phyloP scores from a whole-genome alignment of 92 coral and sea anemone species.

The Palythoa grandis region DNA sequence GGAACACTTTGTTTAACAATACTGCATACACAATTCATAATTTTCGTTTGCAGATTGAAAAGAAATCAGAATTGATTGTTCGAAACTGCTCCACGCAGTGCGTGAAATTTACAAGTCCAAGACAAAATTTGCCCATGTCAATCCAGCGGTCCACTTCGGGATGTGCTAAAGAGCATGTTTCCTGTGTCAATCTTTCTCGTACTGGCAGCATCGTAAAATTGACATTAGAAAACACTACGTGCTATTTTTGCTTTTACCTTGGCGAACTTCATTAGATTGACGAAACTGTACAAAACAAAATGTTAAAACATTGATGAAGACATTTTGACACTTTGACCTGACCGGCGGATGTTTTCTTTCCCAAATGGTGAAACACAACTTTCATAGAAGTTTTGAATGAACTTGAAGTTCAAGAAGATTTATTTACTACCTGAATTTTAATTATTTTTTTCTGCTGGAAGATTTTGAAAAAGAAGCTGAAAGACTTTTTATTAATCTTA shows the following conservation, averaged over 20 bases:
- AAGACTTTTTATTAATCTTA: background rate
- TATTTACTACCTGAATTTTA: background rate
- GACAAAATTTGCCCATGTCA: too few species aligned
- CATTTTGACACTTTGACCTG: background rate
- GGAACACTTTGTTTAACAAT: too few species aligned
- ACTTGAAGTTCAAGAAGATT: background rate
- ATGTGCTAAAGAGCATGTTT: too few species aligned
- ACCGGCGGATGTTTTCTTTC: background rate
- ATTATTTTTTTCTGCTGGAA: background rate
- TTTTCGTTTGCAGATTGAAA: too few species aligned
- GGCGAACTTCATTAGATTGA: background rate
- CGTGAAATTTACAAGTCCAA: too few species aligned
- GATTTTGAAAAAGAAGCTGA: background rate
- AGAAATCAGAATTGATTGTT: too few species aligned
- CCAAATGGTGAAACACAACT: background rate
- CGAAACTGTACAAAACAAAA: background rate
- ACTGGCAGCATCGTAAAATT: background rate
- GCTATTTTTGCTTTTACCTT: background rate
- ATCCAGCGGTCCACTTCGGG: too few species aligned
- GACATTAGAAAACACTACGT: background rate
- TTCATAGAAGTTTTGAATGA: too few species aligned
- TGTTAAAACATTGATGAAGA: background rate
- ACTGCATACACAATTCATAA: too few species aligned
- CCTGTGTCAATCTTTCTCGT: too few species aligned
- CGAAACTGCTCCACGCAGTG: too few species aligned